phyloP scores from a whole-genome alignment of 2,888 invertebrate species.

The Camponotus fellah region DNA sequence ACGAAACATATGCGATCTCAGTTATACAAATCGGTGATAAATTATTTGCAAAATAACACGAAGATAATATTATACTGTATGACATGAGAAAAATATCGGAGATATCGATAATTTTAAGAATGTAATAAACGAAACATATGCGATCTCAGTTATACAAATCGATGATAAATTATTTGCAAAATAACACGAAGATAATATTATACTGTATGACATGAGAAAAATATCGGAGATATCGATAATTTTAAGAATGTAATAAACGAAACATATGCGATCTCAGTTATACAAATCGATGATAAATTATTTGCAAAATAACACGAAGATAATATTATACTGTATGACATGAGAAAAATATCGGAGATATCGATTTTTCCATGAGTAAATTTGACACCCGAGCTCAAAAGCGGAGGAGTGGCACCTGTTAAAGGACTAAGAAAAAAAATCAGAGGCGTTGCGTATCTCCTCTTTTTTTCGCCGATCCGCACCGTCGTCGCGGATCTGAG shows the following conservation, averaged over 20 bases:
- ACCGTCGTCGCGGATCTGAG: constrained; percentile 62
- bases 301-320: neutral
- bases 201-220: constrained; percentile 17
- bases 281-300: constrained; percentile 13
- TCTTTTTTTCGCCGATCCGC: constrained; percentile 59
- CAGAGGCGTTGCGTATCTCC: constrained; percentile 58
- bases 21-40: neutral
- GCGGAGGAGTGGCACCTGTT: constrained; percentile 72
- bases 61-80: neutral
- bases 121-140: neutral
- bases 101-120: constrained; percentile 14
- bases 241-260: constrained; percentile 2
- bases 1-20: neutral
- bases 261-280: neutral
- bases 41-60: neutral
- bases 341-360: constrained; percentile 57
- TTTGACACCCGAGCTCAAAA: constrained; percentile 58
- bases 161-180: constrained; percentile 17
- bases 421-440: constrained; percentile 63
- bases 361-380: constrained; percentile 68
- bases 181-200: neutral
- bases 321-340: neutral
- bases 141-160: neutral
- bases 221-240: constrained; percentile 33
- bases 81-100: constrained; percentile 37